phyloP scores from a whole-genome alignment of 2,113 vertebrate species.

The Hystrix brachyura region DNA sequence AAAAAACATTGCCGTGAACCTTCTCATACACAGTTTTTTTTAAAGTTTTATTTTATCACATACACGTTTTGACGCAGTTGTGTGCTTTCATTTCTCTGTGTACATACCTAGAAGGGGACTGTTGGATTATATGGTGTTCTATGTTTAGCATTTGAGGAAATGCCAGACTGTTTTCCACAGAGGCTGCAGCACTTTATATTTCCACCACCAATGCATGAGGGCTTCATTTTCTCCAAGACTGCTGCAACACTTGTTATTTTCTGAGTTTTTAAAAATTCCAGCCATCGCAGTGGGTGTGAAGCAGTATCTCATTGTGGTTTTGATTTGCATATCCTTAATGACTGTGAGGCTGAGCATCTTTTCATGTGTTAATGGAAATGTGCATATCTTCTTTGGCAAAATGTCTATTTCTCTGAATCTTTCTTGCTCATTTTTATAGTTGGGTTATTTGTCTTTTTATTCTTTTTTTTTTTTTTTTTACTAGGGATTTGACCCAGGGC shows the following conservation, averaged over 20 bases:
- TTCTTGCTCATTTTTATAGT: conserved; percentile 13
- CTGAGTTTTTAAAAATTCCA: not conserved
- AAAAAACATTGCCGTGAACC: not conserved
- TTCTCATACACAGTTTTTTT: not conserved
- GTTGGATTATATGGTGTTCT: not conserved
- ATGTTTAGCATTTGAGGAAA: not conserved
- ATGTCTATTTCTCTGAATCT: conserved; percentile 33
- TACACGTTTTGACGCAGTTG: not conserved
- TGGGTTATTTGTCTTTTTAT: conserved; percentile 5
- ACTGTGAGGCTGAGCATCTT: conserved; percentile 5
- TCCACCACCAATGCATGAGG: not conserved
- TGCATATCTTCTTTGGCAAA: conserved; percentile 33
- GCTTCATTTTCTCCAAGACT: not conserved
- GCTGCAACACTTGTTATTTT: conserved; percentile 22
- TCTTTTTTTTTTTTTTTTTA: not conserved
- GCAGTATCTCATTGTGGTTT: conserved; percentile 2
- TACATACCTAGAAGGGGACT: not conserved
- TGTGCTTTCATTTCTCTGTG: not conserved
- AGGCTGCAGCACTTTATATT: not conserved
- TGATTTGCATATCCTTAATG: conserved; percentile 36
- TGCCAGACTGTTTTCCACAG: not conserved
- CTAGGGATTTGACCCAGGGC: not conserved
- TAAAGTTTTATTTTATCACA: not conserved
- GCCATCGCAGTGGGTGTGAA: not conserved
- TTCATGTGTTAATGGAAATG: conserved; percentile 18